These are phyloP conservation scores for Nannospalax galili DNA, from an alignment of 2,113 vertebrate genomes.

Conservation along the genomic window DNA sequence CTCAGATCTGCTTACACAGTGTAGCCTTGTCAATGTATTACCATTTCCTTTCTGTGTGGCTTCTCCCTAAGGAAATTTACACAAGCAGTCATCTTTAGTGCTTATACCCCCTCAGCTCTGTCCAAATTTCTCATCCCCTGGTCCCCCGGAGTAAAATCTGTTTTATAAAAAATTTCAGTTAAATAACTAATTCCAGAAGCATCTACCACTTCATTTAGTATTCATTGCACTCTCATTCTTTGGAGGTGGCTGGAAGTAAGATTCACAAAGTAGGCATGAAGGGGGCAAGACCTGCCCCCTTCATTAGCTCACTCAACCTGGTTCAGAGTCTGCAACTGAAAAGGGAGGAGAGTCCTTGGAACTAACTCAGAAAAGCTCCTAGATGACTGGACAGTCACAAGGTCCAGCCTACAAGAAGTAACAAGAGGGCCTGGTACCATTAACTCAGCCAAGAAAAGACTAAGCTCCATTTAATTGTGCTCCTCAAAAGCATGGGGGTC, in stretches of 20 bases:
- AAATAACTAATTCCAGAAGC: neutral
- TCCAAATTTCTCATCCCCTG: neutral
- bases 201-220: neutral
- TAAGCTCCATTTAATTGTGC: neutral
- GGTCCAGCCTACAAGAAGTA: neutral
- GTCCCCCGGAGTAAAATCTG: neutral
- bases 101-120: neutral
- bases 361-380: neutral
- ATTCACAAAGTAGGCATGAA: neutral
- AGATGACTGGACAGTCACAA: neutral
- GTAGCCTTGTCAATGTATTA: slow-evolving; percentile 25
- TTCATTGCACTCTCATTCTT: neutral
- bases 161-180: neutral
- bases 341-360: neutral
- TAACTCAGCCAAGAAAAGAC: neutral
- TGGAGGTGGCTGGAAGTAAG: neutral
- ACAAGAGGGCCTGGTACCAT: neutral
- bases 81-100: neutral
- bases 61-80: slow-evolving; percentile 61
- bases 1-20: slow-evolving; percentile 38
- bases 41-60: slow-evolving; percentile 55
- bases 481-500: neutral
- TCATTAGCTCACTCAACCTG: neutral
- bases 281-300: neutral
- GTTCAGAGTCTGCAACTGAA: neutral